Percentiles rank a stretch among this genome's conserved stretches.
Conservation (phyloP, 2,888 invertebrate genomes). For the Hirtodrosophila trivittata region DNA sequence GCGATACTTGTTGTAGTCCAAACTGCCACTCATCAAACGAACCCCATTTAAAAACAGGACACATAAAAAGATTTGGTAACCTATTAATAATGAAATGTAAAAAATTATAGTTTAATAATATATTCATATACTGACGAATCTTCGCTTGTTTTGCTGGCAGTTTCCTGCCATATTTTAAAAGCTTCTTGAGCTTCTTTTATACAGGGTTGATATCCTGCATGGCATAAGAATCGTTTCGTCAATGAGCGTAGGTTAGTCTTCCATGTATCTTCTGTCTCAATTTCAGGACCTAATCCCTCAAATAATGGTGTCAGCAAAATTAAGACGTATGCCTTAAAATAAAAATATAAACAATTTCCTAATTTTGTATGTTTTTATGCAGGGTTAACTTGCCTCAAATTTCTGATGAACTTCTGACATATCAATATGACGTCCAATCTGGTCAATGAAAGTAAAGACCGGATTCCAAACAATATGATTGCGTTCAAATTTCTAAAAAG, state of each 20-base stretch:
- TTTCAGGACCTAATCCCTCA: conserved; percentile 86
- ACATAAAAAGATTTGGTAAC: conserved; percentile 90
- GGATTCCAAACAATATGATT: conserved; percentile 92
- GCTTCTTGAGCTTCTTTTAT: conserved; percentile 89
- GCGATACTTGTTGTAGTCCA: conserved; percentile 89
- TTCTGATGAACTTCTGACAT: conserved; percentile 87
- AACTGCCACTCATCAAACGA: conserved; percentile 92
- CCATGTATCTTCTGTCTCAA: conserved; percentile 87
- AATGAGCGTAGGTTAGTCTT: conserved; percentile 88
- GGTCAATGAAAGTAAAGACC: conserved; percentile 92
- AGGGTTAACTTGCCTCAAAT: conserved; percentile 88
- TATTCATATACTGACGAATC: conserved; percentile 88
- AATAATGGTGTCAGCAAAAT: conserved; percentile 89
- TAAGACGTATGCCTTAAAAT: conserved; percentile 87
- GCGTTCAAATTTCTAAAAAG: conserved; percentile 88
- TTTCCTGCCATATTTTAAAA: conserved; percentile 90
- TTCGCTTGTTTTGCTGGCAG: conserved; percentile 89
- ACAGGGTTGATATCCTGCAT: conserved; percentile 91
- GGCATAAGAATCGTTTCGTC: conserved; percentile 89
- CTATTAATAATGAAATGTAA: conserved; percentile 82
- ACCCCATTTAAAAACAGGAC: conserved; percentile 93
- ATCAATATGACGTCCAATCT: conserved; percentile 90
- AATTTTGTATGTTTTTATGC: no score
- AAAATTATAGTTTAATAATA: neutral
- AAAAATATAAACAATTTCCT: neutral